phyloP scores from a whole-genome alignment of 2,797 vertebrate genomes.

The Propithecus deckenii region DNA sequence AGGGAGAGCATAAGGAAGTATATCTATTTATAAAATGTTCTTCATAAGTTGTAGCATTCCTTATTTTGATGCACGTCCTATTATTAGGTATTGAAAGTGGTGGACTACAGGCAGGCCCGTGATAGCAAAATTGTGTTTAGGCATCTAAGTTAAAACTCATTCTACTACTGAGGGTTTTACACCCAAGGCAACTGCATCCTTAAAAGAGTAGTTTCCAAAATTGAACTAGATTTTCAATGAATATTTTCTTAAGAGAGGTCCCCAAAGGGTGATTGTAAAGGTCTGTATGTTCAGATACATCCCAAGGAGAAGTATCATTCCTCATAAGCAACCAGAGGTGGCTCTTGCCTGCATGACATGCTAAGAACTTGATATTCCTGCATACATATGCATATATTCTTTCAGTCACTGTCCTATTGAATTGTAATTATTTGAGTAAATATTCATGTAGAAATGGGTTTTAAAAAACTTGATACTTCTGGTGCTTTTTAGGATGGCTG shows the following conservation, averaged over 20 bases:
- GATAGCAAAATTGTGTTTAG: background rate
- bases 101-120: background rate
- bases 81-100: background rate
- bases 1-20: background rate
- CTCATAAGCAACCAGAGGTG: background rate
- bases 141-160: background rate
- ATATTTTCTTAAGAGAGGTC: background rate
- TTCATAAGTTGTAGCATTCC: background rate
- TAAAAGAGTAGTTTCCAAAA: background rate
- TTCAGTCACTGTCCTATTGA: background rate
- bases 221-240: background rate
- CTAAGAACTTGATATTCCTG: background rate
- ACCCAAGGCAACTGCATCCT: background rate
- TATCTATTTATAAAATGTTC: background rate
- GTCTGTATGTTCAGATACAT: background rate
- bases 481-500: background rate
- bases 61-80: background rate
- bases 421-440: slow-evolving; percentile 44
- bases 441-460: background rate
- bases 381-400: background rate
- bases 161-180: background rate
- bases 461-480: background rate
- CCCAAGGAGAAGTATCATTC: background rate
- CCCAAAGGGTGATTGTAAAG: background rate
- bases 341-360: background rate